A percentile compares a stretch with the other conserved stretches of the same genome.
phyloP scores from a whole-genome alignment of 2,888 invertebrate species.

The Coremacera marginata region DNA sequence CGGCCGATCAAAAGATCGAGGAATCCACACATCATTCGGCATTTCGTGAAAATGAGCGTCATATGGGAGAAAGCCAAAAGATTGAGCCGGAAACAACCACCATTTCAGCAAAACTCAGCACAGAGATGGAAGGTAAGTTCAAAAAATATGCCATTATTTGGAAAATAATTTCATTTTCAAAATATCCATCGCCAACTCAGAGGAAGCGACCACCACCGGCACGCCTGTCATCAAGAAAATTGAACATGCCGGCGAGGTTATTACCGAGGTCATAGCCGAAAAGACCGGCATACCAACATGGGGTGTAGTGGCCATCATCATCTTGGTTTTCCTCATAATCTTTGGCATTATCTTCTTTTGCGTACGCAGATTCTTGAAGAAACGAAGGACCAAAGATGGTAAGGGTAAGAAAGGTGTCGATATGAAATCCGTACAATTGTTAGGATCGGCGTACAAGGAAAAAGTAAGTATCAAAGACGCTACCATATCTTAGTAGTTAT shows the following conservation, averaged over 20 bases:
- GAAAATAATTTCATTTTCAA: background rate
- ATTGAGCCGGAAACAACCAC: conserved; percentile 59
- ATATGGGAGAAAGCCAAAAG: conserved; percentile 60
- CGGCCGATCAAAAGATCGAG: conserved; percentile 59
- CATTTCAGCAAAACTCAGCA: conserved; percentile 56
- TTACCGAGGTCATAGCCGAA: conserved; percentile 75
- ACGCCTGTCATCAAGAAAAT: conserved; percentile 63
- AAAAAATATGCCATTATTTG: background rate
- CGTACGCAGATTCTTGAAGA: conserved; percentile 91
- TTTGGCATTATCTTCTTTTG: conserved; percentile 92
- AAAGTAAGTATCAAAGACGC: conserved; percentile 80
- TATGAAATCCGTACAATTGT: conserved; percentile 94
- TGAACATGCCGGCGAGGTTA: conserved; percentile 70
- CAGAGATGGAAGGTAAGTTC: conserved; percentile 59
- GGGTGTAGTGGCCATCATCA: conserved; percentile 87
- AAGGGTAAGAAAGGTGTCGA: conserved; percentile 97
- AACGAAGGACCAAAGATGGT: conserved; percentile 92
- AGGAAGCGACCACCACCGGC: conserved; percentile 58
- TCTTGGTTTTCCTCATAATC: conserved; percentile 83
- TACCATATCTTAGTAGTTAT: conserved; percentile 68
- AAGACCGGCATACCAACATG: conserved; percentile 85
- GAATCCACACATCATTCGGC: conserved; percentile 61
- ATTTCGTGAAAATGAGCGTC: conserved; percentile 57
- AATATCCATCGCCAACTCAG: no score
- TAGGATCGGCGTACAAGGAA: conserved; percentile 97